Conservation (phyloP, 35 echinoderm and acorn worm genomes). For the Chiridota heheva region DNA sequence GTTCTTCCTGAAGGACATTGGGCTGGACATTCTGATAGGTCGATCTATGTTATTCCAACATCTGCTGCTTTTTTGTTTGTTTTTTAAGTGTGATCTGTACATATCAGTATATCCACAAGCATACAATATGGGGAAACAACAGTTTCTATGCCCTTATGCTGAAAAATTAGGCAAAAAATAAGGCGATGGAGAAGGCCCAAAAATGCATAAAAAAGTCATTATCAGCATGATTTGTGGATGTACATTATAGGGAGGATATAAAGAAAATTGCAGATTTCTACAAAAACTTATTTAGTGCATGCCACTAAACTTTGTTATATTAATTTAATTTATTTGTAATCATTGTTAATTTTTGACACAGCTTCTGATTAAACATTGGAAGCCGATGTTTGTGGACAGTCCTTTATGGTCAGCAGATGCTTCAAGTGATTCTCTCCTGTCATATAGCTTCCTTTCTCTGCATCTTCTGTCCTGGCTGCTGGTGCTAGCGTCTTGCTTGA, state of each 20-base stretch:
- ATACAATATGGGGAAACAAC: no score
- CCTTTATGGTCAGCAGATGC: conserved; percentile 29
- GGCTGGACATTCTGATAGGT: no score
- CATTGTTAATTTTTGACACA: no score
- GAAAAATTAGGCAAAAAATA: no score
- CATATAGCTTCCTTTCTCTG: conserved; percentile 2
- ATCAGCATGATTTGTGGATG: no score
- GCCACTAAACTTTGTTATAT: conserved; percentile 17
- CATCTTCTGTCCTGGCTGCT: conserved; percentile 48
- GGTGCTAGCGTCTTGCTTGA: conserved; percentile 38
- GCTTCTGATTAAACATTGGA: conserved; percentile 43
- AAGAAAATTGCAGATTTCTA: no score
- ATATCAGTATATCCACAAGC: no score
- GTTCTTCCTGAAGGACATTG: no score
- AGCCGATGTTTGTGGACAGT: conserved; percentile 48
- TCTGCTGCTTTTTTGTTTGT: conserved; percentile 42
- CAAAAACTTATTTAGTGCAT: not conserved
- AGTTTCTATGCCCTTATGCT: no score
- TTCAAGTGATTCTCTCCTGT: conserved; percentile 1
- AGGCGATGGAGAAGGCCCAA: no score
- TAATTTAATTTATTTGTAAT: not conserved
- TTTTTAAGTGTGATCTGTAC: not conserved
- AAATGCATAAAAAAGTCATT: no score
- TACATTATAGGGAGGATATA: no score
- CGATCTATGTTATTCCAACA: conserved; percentile 67